phyloP scores from a whole-genome alignment of 2,888 invertebrate genomes.

The Luperina testacea region DNA sequence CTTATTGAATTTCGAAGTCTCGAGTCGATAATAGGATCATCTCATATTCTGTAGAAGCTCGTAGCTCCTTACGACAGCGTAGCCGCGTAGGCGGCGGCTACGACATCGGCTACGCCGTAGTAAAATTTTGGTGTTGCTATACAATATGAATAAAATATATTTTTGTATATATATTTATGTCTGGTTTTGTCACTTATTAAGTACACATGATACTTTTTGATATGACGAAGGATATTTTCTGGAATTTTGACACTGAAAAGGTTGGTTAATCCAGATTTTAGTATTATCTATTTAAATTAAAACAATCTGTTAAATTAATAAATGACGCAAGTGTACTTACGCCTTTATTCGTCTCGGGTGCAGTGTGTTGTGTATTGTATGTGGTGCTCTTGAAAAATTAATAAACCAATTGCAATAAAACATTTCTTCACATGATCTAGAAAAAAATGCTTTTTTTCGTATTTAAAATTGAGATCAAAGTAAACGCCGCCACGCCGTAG shows the following conservation, averaged over 20 bases:
- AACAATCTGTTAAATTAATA: background rate
- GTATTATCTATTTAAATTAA: background rate
- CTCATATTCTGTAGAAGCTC: background rate
- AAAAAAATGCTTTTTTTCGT: slow-evolving; percentile 11
- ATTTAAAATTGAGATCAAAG: background rate
- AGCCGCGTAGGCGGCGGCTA: slow-evolving; percentile 15
- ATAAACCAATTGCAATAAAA: slow-evolving; percentile 14
- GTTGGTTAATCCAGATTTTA: background rate
- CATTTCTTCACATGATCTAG: slow-evolving; percentile 36
- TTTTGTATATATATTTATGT: too few species aligned
- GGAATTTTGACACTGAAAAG: background rate
- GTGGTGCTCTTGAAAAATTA: slow-evolving; percentile 20
- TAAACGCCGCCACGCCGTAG: slow-evolving; percentile 38
- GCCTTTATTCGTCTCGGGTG: slow-evolving; percentile 43
- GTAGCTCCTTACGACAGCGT: slow-evolving; percentile 34
- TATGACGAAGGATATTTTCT: background rate
- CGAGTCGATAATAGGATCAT: background rate
- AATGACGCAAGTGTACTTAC: slow-evolving; percentile 59
- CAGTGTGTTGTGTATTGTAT: slow-evolving; percentile 51
- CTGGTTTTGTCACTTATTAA: background rate
- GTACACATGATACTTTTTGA: background rate
- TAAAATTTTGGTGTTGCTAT: background rate
- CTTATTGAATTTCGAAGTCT: background rate
- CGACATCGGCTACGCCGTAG: slow-evolving; percentile 30
- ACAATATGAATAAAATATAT: background rate